Evolutionary conservation across 2,797 vertebrate species (phyloP), one percentile per base, ranked within the genome.

Genomic region (Calcarius lapponicus): DNA sequence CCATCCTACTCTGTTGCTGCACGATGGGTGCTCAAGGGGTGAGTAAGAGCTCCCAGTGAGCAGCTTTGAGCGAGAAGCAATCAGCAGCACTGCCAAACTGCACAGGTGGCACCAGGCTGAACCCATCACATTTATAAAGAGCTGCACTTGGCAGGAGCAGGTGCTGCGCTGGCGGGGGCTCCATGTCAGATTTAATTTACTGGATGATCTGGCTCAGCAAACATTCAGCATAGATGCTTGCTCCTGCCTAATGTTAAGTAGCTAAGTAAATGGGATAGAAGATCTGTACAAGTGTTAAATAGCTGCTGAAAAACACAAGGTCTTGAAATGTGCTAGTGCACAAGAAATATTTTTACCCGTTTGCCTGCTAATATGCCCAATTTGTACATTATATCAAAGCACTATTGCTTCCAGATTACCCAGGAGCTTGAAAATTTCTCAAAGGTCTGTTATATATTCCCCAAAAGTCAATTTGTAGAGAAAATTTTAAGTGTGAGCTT

Each of bases 91-190:
- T 87, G 89, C 84, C 86, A 96, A 93, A 89, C 38, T 1, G 3
- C 4, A 11, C 92, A 92, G 92, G 91, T 96, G 92, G 89, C 3
- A 4, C 56, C 13, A 7, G 67, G 51, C 79, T 85, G 89, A 93
- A 76, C 64, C 89, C 40, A n/a, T 80, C 84, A 70, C 45, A 28
- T 93, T 54, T 92, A 73, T 66, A 86, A 95, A 83, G 84, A 82
- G 64, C 51, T 95, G 43, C 7, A 8, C 64, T 95, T 94, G 92
- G 75, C 87, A 89, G 84, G 53, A 96, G 71, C 84, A 94, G 91
- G 87, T 92, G 84, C 60, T 85, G 53, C 0, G 51, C 85, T 95
- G 89, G 71, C 6, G 0, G 94, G 84, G 51, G 28, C 24, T 82
- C 81, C 1, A 2, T 72, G 84, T 91, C 2, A 3, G 42, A 71